A percentile compares a stretch with the other conserved stretches of the same genome.
phyloP scores from a whole-genome alignment of 2,888 invertebrate species.

The Cloeon dipterum region DNA sequence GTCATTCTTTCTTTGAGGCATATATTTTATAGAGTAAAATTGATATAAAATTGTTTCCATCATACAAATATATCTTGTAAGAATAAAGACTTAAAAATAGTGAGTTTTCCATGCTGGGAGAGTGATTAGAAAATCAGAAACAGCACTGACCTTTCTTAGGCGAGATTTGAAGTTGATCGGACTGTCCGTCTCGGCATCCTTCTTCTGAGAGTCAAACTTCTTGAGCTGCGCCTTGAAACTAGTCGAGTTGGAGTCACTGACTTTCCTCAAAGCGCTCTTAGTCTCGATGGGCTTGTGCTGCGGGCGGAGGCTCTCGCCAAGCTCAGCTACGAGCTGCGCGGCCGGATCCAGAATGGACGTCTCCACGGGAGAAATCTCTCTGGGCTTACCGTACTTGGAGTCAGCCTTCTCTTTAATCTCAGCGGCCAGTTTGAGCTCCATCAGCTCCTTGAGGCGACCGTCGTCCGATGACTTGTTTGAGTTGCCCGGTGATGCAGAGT shows the following conservation, averaged over 20 bases:
- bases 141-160: conserved; percentile 58
- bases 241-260: conserved; percentile 8
- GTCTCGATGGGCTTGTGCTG: conserved; percentile 16
- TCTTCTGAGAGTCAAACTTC: conserved; percentile 38
- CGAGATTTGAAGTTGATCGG: conserved; percentile 64
- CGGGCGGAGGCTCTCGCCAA: conserved; percentile 55
- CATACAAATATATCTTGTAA: too few species aligned
- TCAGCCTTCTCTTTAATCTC: conserved; percentile 64
- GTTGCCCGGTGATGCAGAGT: conserved; percentile 7
- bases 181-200: conserved; percentile 25
- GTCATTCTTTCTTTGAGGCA: too few species aligned
- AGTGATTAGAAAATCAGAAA: too few species aligned
- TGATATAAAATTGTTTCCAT: too few species aligned
- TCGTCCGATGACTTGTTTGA: conserved; percentile 12
- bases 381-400: conserved; percentile 30
- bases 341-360: conserved; percentile 38
- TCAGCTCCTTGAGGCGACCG: conserved; percentile 67
- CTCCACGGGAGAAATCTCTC: conserved; percentile 24
- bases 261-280: conserved; percentile 26
- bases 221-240: conserved; percentile 24
- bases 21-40: too few species aligned
- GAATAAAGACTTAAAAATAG: too few species aligned
- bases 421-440: conserved; percentile 54
- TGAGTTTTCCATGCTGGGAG: too few species aligned
- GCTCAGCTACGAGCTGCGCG: conserved; percentile 55